Base-by-base conservation (phyloP, 2,797 vertebrate genomes). In the Pachyuromys duprasi region DNA sequence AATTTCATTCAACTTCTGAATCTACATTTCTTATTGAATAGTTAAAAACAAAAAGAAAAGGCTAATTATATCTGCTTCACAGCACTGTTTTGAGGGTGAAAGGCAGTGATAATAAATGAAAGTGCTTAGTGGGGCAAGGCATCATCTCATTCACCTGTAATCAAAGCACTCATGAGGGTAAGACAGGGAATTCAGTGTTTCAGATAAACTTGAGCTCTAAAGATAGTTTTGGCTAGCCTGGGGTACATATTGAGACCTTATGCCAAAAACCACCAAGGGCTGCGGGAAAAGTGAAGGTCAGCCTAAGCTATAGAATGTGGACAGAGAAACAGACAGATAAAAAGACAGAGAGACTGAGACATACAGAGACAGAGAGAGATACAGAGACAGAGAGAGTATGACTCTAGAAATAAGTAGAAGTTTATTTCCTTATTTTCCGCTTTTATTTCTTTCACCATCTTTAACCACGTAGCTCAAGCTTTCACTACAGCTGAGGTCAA, bases 381-480 rank as follows among this genome's bases (percentile, higher is more conserved):
- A 62, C 1, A 62, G 6, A 82, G 80, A 82, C 6, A 42, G 6
- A 14, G 95, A 93, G 36, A 87, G 18, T n/a, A 9, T 53, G 31
- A 86, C 14, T 36, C 22, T 33, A 72, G 33, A 53, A 86, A 31
- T 18, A 53, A 20, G 83, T 53, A 72, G 67, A 86, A 3, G 24
- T 4, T 70, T 70, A 36, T 22, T 70, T 70, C 12, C 26, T 75
- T 88, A 33, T 8, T 79, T 91, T 67, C 17, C 57, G 90, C 79
- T 26, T 67, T 86, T 89, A 87, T 86, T 92, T 96, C 60, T 88
- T 86, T 91, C 70, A 89, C 82, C 26, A 72, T 45, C 31, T 84
- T 86, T 86, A 8, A 13, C 8, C 24, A 3, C n/a, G 45, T 86
- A 87, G 78, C 20, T 20, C 78, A 92, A 60, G 57, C 9, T 12